These are phyloP conservation scores for Xanthia togata DNA, from an alignment of 2,888 invertebrate species.

Conservation along the genomic window DNA sequence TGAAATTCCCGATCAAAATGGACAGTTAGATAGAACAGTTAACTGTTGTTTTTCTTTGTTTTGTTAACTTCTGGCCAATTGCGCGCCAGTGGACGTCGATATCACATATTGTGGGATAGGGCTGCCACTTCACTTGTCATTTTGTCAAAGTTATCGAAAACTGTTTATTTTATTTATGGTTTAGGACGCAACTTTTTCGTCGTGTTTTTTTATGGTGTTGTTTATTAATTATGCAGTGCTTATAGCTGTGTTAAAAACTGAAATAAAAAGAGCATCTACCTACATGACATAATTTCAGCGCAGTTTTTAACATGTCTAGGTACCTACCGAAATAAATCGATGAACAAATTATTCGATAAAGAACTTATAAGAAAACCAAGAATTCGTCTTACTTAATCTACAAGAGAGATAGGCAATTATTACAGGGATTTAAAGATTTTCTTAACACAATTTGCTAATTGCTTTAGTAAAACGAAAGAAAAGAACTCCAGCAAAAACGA, in stretches of 20 bases:
- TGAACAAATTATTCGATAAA: not conserved
- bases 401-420: not conserved
- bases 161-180: conserved; percentile 4
- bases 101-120: conserved; percentile 44
- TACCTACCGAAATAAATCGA: too few species aligned
- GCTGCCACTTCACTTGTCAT: conserved; percentile 36
- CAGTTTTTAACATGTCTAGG: not conserved
- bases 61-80: conserved; percentile 50
- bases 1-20: conserved; percentile 52
- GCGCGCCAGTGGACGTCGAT: conserved; percentile 28
- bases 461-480: conserved; percentile 21
- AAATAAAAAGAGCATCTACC: not conserved
- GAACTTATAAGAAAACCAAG: too few species aligned
- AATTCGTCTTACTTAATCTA: not conserved
- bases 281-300: not conserved
- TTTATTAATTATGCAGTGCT: not conserved
- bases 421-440: conserved; percentile 9
- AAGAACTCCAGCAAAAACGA: conserved; percentile 15
- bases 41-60: conserved; percentile 45
- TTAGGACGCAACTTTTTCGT: not conserved
- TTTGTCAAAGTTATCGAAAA: conserved; percentile 9
- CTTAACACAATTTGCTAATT: conserved; percentile 35
- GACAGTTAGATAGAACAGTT: conserved; percentile 56
- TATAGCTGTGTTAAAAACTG: not conserved
- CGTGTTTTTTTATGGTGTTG: not conserved